These are phyloP conservation scores for Rugalucina vietnamica DNA, from an alignment of 2,888 invertebrate species.

Conservation along the genomic window DNA sequence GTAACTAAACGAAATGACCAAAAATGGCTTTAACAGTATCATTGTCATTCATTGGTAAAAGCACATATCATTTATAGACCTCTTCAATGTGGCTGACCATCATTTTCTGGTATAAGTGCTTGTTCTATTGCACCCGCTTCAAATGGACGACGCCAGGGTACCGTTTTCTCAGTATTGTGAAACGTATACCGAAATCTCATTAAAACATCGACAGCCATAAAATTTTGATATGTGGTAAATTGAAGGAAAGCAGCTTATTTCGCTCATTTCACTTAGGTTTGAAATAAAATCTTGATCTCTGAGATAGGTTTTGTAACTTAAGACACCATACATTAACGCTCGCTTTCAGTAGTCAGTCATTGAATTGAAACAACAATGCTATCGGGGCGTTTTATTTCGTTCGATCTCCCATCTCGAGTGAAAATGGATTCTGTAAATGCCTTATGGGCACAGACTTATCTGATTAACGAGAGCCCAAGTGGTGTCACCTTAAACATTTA, in stretches of 20 bases:
- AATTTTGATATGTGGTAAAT: too few species aligned
- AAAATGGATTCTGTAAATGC: background rate
- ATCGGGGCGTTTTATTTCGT: background rate
- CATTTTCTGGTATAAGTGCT: too few species aligned
- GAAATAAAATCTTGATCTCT: background rate
- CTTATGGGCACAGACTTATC: background rate
- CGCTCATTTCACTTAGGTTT: background rate
- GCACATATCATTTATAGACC: too few species aligned
- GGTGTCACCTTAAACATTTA: background rate
- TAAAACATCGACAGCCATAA: too few species aligned
- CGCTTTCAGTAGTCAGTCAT: background rate
- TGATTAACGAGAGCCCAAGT: background rate
- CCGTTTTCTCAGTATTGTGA: too few species aligned
- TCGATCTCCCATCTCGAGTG: background rate
- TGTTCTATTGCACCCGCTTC: too few species aligned
- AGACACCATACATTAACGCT: slow-evolving; percentile 5
- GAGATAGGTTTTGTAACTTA: background rate
- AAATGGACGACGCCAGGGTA: too few species aligned
- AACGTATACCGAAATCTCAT: too few species aligned
- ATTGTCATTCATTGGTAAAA: too few species aligned
- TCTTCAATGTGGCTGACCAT: too few species aligned
- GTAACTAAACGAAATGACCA: too few species aligned
- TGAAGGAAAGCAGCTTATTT: background rate
- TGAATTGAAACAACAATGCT: background rate
- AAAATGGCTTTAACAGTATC: too few species aligned